Evolutionary conservation across 2,113 vertebrate species (phyloP), one percentile per base, ranked within the genome.

Genomic region (Planiliza haematocheilus): DNA sequence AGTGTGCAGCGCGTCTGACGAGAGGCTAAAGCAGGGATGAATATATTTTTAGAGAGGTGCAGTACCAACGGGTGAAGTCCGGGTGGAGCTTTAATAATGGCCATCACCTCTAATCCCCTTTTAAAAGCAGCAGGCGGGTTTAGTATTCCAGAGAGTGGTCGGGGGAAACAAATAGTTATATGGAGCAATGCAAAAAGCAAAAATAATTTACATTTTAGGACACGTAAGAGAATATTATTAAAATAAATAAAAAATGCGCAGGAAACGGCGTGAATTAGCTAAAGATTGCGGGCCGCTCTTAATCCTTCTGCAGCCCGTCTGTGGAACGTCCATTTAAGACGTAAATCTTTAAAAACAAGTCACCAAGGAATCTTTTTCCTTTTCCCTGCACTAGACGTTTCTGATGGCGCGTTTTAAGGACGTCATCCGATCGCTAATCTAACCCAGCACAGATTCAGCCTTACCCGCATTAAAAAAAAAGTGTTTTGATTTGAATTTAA

Each of bases 401-500:
- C 5, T 30, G 24, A 30, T 5, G 24, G 24, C 24, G 24, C 24
- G 5, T 30, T 30, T 2, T 30, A 5, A 30, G 24, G 24, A 30
- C 5, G 24, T 5, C 24, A 30, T 30, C 24, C 3, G 24, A 3
- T 30, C 73, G 51, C 72, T 75, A 71, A 24, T 64, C 43, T 61
- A 72, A 69, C 17, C 17, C 56, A 41, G 8, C 10, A 6, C 74
- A 87, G 70, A 65, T 70, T 16, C 38, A 7, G 20, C 45, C 18
- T 63, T 62, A 21, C 70, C 0, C 18, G 30, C 34, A 20, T 52
- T 2, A 16, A 46, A 62, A 65, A 30, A 16, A 20, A 42, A 39
- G 6, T 36, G 46, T 66, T 82, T 67, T 61, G 48, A 64, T 77
- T 55, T 80, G 50, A 52, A 57, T 79, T 67, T 64, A 63, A 75